Evolutionary conservation across 2,113 vertebrate genomes (phyloP), one percentile per base, ranked within the genome.

Genomic region (Cyprinodon tularosa): DNA sequence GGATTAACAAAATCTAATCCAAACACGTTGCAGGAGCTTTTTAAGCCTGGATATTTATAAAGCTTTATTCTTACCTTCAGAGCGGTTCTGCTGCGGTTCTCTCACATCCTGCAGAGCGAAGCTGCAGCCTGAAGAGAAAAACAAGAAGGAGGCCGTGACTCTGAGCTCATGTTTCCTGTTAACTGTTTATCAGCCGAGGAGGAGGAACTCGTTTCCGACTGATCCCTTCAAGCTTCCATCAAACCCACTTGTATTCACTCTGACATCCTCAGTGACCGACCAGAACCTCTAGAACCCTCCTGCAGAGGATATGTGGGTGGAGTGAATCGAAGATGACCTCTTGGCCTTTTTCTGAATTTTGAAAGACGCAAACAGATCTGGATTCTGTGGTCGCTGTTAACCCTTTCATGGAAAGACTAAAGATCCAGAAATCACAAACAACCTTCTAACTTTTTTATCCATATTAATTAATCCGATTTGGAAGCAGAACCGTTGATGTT

Each of bases 101-200:
- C 6, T 85, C 71, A 83, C 85, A 84, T 87, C 83, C 85, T 82
- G 82, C 69, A 39, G 39, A 14, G 48, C 40, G 39, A 53, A 22
- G 42, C 74, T 17, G 76, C 73, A 47, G 81, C 48, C 48, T 12
- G 45, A 78, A 47, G 68, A 68, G 67, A 62, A 66, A 68, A 71
- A 80, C 62, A 78, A 61, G 68, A 29, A n/a, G 44, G 37, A 15
- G 36, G 68, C 68, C 0, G 83, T 60, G 73, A 83, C 66, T 76
- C 48, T 77, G 81, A 87, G 81, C 4, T 80, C 85, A 77, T n/a
- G 68, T 64, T 86, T 89, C 88, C 85, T 87, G 85, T 87, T 86
- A 85, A 87, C 88, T 4, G 70, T 12, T 38, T 0, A 0, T 59
- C 70, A 38, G 80, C 80, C 4, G 71, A 42, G 22, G 22, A 66